Percentiles rank a stretch among this genome's conserved stretches.
Evolutionary conservation across 2,888 invertebrate genomes (phyloP).

Genomic region (Caenorhabditis wallacei): DNA sequence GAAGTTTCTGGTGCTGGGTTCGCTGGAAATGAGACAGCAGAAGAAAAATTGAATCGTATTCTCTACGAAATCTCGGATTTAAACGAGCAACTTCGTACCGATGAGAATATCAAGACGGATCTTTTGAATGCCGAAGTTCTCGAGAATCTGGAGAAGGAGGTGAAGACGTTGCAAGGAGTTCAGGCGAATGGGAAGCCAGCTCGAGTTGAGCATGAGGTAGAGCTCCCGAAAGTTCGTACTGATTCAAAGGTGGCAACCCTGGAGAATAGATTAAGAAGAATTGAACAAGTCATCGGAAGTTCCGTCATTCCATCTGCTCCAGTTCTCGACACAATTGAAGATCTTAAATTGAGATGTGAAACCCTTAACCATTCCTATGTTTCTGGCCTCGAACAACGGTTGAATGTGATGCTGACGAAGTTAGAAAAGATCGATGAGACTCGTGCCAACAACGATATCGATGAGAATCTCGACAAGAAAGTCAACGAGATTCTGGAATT

Average conservation of each 20-base stretch:
- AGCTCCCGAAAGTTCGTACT: slow-evolving; percentile 35
- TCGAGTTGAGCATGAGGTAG: slow-evolving; percentile 26
- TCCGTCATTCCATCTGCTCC: slow-evolving; percentile 64
- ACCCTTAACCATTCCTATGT: slow-evolving; percentile 71
- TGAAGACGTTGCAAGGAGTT: slow-evolving; percentile 56
- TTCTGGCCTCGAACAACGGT: slow-evolving; percentile 69
- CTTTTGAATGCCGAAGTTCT: slow-evolving; percentile 65
- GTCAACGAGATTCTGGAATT: slow-evolving; percentile 68
- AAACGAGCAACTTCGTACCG: slow-evolving; percentile 63
- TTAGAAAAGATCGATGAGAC: slow-evolving; percentile 69
- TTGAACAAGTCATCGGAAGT: slow-evolving; percentile 68
- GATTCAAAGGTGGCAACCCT: slow-evolving; percentile 51
- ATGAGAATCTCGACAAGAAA: slow-evolving; percentile 68
- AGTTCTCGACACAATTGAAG: slow-evolving; percentile 71
- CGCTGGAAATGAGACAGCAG: slow-evolving; percentile 72
- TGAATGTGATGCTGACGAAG: slow-evolving; percentile 70
- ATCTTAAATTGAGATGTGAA: slow-evolving; percentile 72
- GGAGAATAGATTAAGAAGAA: slow-evolving; percentile 66
- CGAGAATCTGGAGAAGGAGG: slow-evolving; percentile 60
- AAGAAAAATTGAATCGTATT: slow-evolving; percentile 78
- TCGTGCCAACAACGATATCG: slow-evolving; percentile 64
- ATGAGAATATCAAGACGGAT: slow-evolving; percentile 53
- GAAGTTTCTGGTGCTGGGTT: slow-evolving; percentile 76
- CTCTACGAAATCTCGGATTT: slow-evolving; percentile 74
- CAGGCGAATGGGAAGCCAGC: slow-evolving; percentile 14